These are phyloP conservation scores for Agelaius phoeniceus DNA, from an alignment of 2,113 vertebrate genomes.

Conservation along the genomic window DNA sequence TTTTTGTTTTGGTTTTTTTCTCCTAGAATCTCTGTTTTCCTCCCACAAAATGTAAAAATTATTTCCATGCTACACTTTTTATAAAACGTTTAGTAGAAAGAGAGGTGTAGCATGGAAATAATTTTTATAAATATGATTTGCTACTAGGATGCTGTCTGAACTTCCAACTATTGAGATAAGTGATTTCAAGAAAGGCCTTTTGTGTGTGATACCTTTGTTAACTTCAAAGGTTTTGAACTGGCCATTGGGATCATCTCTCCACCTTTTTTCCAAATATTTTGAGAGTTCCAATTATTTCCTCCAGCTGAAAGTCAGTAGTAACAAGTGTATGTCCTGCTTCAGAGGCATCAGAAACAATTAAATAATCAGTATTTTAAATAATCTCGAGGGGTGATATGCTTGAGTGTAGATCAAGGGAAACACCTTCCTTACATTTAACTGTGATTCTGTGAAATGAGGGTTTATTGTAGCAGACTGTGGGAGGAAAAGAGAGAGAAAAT, in stretches of 20 bases:
- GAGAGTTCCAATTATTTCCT: background rate
- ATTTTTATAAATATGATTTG: background rate
- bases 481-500: background rate
- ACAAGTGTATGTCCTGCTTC: background rate
- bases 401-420: background rate
- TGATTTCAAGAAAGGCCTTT: background rate
- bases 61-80: background rate
- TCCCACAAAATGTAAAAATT: rapidly evolving
- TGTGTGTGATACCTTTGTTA: background rate
- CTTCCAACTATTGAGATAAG: rapidly evolving
- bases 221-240: background rate
- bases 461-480: slow-evolving; percentile 9
- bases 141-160: background rate
- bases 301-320: background rate
- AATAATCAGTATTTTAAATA: slow-evolving; percentile 10
- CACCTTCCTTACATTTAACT: background rate
- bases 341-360: background rate
- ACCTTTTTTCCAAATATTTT: background rate
- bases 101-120: too few relatives aligned
- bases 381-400: background rate
- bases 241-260: background rate
- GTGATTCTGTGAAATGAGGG: background rate
- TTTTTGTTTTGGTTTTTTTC: background rate
- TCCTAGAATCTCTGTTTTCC: background rate
- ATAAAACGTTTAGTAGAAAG: too few relatives aligned